Evolutionary conservation across 2,113 vertebrate species (phyloP).

Genomic region (Camelus bactrianus): DNA sequence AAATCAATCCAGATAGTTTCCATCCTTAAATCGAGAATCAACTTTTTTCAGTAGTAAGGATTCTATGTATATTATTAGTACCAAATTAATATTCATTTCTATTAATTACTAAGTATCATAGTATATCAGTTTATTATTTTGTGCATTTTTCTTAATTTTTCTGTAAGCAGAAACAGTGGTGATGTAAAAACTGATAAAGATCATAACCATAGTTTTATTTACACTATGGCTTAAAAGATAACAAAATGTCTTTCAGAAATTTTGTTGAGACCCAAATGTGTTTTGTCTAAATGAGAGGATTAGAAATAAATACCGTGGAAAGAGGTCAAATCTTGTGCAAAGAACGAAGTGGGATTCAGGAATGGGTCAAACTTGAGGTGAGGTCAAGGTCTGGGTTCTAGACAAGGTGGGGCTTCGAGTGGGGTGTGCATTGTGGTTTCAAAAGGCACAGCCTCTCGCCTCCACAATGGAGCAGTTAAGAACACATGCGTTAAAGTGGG

Average conservation of each 20-base stretch:
- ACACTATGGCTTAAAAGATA: not conserved
- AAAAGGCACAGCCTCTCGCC: not conserved
- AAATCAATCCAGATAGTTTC: not conserved
- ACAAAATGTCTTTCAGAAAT: not conserved
- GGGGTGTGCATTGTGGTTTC: not conserved
- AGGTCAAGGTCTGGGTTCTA: not conserved
- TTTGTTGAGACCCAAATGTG: not conserved
- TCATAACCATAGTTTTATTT: not conserved
- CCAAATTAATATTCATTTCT: not conserved
- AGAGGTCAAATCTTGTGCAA: not conserved
- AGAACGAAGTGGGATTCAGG: slow-evolving; percentile 29
- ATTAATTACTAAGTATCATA: not conserved
- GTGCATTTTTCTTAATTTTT: not conserved
- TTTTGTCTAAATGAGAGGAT: not conserved
- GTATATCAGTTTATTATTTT: not conserved
- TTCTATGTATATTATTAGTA: not conserved
- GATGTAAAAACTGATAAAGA: not conserved
- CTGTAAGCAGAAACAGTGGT: not conserved
- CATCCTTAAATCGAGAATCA: slow-evolving; percentile 23
- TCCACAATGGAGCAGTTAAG: not conserved
- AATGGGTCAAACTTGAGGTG: not conserved
- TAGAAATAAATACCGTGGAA: not conserved
- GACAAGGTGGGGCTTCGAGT: not conserved
- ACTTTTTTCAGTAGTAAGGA: not conserved
- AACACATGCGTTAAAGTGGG: slow-evolving; percentile 31